Base-by-base conservation (phyloP, 1,140 invertebrate genomes). In the Pseudomyrmex cubaensis region DNA sequence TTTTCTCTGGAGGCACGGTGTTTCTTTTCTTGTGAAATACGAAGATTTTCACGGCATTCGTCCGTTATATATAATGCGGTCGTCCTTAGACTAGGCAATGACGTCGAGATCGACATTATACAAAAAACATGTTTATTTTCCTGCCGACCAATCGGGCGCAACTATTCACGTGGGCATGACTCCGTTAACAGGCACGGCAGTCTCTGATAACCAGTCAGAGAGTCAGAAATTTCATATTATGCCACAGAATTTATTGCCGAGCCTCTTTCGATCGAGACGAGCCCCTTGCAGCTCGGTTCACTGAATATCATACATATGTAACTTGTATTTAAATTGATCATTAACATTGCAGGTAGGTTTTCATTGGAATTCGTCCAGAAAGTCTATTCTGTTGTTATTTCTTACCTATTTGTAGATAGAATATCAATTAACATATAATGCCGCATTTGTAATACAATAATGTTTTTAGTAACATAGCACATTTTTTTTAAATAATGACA, bases 41-140 rank as follows among this genome's bases (percentile, higher is more conserved):
- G 12, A 54, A 59, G n/a, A 3, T 75, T 63, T 50, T 67, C 9
- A 17, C 17, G n/a, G 46, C 50, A 63, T 54, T 67, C 70, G 13
- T 48, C 50, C 86, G 85, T 84, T 90, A 92, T 93, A 92, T 93
- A 93, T 82, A 82, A 70, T n/a, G 25, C 54, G 56, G 46, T 25
- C 22, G 89, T 82, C 73, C 85, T 87, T 70, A 83, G 20, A 3
- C 46, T 25, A 70, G 46, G 57, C 25, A 76, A 22, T 69, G 17
- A 56, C 54, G 63, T 84, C 67, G 20, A 63, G 75, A 89, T 90
- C 70, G 7, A 12, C 56, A 69, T 86, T 86, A 90, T 91, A 77
- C 84, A 85, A 85, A 92, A 83, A 93, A 89, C 83, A 78, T 92
- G 90, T 93, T 93, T 92, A 93, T 13, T 59, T 73, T 50, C 54